Evolutionary conservation across 1,140 invertebrate species (phyloP), one percentile per base, ranked within the genome.

Genomic region (Drosophila lini): DNA sequence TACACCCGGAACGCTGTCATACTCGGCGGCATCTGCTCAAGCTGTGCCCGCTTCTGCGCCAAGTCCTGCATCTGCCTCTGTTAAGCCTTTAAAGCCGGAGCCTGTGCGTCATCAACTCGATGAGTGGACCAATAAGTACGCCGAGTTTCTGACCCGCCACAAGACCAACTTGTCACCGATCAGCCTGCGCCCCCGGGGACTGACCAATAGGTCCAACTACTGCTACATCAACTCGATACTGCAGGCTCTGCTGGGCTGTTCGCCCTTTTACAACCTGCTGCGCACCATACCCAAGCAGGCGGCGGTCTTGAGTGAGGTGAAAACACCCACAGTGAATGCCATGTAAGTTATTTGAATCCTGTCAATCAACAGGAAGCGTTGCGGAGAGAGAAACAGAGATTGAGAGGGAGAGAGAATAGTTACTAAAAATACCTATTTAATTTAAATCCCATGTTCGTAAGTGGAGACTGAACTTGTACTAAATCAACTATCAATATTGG

Each of bases 201-300:
- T 99, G 15, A 96, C 95, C 40, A 99, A 99, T 93, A 95, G 96
- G 56, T 97, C 96, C 52, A 99, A 98, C 94, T 98, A 97, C 93
- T 99, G 98, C 93, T 99, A 98, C 88, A 97, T 98, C 31, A 99
- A 99, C 93, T 97, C 98, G 32, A 97, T 97, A 63, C 93, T 98
- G 38, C 97, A 98, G 93, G 97, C 98, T 1, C 93, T 99, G 53
- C 93, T 99, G 1, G 97, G 97, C 28, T 99, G 98, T 92, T 97
- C 98, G 16, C 97, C 98, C 1, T 97, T 99, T 93, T 98, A 97
- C 91, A 98, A 98, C 93, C 94, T 98, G 82, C 93, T 99, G 74
- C 96, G 95, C 78, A 94, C 95, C 44, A 92, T 97, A 77, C 94
- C 95, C 8, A 93, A 94, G 81, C 94, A 95, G 59, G 92, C 93